phyloP scores from a whole-genome alignment of 2,113 vertebrate species.

The Craseonycteris thonglongyai region DNA sequence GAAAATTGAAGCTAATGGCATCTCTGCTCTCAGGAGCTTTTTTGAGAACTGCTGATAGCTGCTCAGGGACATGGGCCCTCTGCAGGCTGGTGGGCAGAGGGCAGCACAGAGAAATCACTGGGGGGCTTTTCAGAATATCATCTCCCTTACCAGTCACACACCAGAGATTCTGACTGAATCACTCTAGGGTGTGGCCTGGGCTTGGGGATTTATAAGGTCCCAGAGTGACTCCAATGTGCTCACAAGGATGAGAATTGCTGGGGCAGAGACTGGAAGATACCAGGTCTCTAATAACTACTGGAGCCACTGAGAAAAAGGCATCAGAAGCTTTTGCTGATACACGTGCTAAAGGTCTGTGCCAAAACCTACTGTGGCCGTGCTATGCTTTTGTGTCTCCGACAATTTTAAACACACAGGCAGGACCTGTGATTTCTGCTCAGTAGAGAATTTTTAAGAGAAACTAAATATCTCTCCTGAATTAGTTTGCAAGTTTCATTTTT shows the following conservation, averaged over 20 bases:
- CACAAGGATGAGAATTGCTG: not conserved
- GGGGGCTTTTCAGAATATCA: fast-evolving
- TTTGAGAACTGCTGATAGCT: no score
- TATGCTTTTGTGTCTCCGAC: not conserved
- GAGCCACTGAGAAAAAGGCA: not conserved
- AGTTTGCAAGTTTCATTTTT: not conserved
- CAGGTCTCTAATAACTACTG: not conserved
- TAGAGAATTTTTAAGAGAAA: not conserved
- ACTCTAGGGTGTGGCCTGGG: not conserved
- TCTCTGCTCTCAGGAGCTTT: not conserved
- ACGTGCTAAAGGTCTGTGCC: not conserved
- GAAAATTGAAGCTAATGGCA: not conserved
- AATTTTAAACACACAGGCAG: not conserved
- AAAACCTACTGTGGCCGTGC: fast-evolving
- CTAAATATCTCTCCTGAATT: not conserved
- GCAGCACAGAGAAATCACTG: fast-evolving
- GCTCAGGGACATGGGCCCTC: no score
- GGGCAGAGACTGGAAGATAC: not conserved
- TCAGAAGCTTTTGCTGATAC: not conserved
- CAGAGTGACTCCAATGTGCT: not conserved
- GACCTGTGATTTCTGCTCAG: no score
- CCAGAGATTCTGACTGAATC: not conserved
- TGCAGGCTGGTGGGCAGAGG: no score
- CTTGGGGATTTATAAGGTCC: not conserved
- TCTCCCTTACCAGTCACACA: not conserved